A percentile compares a stretch with the other conserved stretches of the same genome.
Evolutionary conservation across 2,797 vertebrate species (phyloP).

Genomic region (Propithecus perrieri): DNA sequence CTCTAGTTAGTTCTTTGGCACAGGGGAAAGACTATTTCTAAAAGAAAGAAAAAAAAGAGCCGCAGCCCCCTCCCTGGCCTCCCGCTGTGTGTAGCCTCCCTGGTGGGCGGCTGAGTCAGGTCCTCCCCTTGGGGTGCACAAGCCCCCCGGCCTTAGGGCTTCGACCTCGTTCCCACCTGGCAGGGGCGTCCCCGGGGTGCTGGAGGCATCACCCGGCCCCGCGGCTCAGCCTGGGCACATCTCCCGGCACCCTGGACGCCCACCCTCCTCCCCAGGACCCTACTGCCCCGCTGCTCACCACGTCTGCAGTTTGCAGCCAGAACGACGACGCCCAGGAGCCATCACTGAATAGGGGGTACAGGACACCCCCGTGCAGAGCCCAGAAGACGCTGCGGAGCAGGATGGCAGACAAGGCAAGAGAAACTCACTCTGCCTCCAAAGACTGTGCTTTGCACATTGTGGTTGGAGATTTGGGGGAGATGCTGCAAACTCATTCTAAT

Average conservation of each 20-base stretch:
- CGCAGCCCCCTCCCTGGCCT: too few species aligned
- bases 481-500: accelerated
- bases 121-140: background rate
- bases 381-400: too few species aligned
- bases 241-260: too few species aligned
- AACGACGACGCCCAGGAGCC: accelerated
- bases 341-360: accelerated
- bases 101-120: accelerated
- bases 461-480: background rate
- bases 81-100: too few species aligned
- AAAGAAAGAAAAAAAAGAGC: too few species aligned
- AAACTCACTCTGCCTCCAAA: background rate
- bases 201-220: too few species aligned
- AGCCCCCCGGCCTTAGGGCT: background rate
- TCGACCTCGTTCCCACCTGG: too few species aligned
- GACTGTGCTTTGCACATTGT: accelerated
- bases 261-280: background rate
- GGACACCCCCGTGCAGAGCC: accelerated
- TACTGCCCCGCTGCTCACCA: accelerated
- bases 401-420: accelerated
- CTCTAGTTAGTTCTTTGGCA: background rate
- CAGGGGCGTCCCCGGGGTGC: too few species aligned
- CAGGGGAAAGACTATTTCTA: background rate
- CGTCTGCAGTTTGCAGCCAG: accelerated
- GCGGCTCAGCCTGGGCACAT: too few species aligned